These are phyloP conservation scores for Ferrisia virgata DNA, from an alignment of 2,888 invertebrate genomes.

Conservation along the genomic window DNA sequence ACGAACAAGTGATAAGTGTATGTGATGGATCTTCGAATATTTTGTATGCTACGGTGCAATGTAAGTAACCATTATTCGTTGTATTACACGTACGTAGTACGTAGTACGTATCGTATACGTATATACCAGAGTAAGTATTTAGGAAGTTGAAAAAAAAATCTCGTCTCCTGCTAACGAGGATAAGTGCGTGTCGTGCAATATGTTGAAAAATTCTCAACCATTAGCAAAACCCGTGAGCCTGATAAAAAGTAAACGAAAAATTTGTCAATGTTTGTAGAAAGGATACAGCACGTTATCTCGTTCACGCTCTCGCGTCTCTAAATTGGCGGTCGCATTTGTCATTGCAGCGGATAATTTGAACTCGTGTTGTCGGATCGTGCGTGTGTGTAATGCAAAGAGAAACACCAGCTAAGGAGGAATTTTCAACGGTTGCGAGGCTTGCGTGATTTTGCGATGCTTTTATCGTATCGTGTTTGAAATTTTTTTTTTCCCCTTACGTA, in stretches of 20 bases:
- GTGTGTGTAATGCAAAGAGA: background rate
- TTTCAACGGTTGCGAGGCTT: no score
- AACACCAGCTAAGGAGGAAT: no score
- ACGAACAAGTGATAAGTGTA: no score
- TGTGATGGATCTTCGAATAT: background rate
- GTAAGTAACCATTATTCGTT: background rate
- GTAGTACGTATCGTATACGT: background rate
- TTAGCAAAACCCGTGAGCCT: background rate
- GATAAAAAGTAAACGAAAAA: slow-evolving; percentile 31
- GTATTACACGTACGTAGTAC: background rate
- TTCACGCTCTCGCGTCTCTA: slow-evolving; percentile 9
- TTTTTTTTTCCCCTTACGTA: no score
- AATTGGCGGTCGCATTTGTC: slow-evolving; percentile 24
- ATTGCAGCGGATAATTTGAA: slow-evolving; percentile 25
- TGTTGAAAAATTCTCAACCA: slow-evolving; percentile 9
- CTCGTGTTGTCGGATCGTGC: background rate
- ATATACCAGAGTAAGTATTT: no score
- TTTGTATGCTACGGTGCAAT: no score
- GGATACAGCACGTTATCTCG: slow-evolving; percentile 13
- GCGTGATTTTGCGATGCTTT: no score
- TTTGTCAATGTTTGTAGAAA: slow-evolving; percentile 24
- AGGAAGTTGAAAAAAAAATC: slow-evolving; percentile 1
- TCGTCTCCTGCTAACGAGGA: background rate
- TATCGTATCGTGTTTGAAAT: no score
- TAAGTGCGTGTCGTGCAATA: slow-evolving; percentile 17